phyloP scores from a whole-genome alignment of 1,140 invertebrate genomes.

The Gerris buenoi region DNA sequence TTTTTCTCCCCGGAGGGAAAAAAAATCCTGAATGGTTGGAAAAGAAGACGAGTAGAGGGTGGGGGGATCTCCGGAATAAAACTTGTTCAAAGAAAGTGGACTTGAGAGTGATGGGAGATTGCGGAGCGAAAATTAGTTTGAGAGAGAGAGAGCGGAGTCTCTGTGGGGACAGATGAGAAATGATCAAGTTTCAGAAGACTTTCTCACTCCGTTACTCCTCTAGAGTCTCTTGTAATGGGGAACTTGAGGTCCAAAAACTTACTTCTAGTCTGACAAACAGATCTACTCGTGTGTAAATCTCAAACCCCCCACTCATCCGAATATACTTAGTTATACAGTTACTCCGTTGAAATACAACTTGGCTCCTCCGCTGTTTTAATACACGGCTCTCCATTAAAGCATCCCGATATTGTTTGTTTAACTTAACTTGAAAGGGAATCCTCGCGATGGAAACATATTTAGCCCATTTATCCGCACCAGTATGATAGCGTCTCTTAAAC shows the following conservation, averaged over 20 bases:
- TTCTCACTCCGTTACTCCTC: no score
- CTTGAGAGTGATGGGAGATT: background rate
- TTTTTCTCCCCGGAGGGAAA: background rate
- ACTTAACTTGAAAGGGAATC: no score
- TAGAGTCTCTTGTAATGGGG: background rate
- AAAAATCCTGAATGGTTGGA: background rate
- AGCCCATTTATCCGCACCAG: no score
- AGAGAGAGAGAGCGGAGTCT: background rate
- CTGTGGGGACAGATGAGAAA: background rate
- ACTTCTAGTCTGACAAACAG: background rate
- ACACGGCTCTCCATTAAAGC: no score
- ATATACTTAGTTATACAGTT: background rate
- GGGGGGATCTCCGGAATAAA: background rate
- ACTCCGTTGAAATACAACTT: no score
- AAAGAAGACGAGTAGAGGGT: background rate
- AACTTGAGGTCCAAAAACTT: background rate
- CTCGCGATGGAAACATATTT: no score
- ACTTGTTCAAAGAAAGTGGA: no score
- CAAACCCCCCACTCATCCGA: background rate
- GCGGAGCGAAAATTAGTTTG: background rate
- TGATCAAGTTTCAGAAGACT: no score
- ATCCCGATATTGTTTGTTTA: no score
- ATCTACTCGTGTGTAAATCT: background rate
- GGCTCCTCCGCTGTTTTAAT: no score
- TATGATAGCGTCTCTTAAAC: no score